These are phyloP conservation scores for Agonopterix arenella DNA, from an alignment of 2,888 invertebrate genomes.

Conservation along the genomic window DNA sequence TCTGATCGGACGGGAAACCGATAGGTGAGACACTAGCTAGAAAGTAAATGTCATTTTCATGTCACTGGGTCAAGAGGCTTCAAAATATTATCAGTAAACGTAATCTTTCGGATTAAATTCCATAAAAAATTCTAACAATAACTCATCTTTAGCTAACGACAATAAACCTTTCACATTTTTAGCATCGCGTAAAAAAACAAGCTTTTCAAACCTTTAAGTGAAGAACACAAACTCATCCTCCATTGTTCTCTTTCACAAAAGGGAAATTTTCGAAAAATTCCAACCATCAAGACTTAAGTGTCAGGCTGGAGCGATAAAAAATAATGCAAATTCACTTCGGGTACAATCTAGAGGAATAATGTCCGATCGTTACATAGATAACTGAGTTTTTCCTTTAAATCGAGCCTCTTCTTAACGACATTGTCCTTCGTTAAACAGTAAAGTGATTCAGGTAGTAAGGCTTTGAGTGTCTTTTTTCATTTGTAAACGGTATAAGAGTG, in stretches of 20 bases:
- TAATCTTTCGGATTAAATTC: too few relatives aligned
- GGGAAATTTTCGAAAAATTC: conserved; percentile 26
- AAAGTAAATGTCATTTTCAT: too few relatives aligned
- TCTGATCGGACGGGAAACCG: too few relatives aligned
- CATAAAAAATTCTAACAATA: too few relatives aligned
- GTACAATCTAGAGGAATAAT: conserved; percentile 43
- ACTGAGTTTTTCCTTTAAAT: conserved; percentile 66
- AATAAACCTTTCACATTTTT: conserved; percentile 26
- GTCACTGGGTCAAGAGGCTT: too few relatives aligned
- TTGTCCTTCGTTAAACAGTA: conserved; percentile 54
- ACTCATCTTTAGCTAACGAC: too few relatives aligned
- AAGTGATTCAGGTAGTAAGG: conserved; percentile 64
- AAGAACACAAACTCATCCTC: conserved; percentile 46
- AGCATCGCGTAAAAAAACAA: conserved; percentile 30
- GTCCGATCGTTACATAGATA: conserved; percentile 64
- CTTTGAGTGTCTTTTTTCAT: conserved; percentile 61
- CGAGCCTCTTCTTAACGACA: conserved; percentile 44
- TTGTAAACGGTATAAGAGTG: conserved; percentile 46
- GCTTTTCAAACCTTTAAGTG: conserved; percentile 38
- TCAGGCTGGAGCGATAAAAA: conserved; percentile 58
- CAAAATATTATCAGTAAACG: too few relatives aligned
- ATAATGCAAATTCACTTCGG: conserved; percentile 63
- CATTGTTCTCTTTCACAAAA: conserved; percentile 52
- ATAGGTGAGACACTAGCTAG: too few relatives aligned
- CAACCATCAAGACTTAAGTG: conserved; percentile 42